phyloP scores from a whole-genome alignment of 2,888 invertebrate species.

The Cosmopolites sordidus region DNA sequence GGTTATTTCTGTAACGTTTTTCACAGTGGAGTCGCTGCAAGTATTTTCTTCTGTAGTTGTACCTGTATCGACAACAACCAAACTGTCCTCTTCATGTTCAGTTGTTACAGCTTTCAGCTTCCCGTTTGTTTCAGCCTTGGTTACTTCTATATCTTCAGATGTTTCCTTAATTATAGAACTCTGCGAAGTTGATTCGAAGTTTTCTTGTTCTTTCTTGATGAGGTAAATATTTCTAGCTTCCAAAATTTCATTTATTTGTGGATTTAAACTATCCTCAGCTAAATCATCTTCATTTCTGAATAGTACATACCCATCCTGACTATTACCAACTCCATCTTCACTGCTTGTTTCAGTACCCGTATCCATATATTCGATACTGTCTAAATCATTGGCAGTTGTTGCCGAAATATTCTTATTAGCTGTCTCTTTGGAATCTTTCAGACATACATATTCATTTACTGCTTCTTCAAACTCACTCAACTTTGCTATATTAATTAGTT shows the following conservation, averaged over 20 bases:
- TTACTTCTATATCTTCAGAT: not conserved
- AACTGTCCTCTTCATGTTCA: conserved; percentile 58
- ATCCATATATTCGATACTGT: conserved; percentile 75
- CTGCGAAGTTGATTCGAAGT: not conserved
- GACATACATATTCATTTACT: conserved; percentile 16
- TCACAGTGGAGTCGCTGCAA: conserved; percentile 48
- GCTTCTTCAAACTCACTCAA: conserved; percentile 13
- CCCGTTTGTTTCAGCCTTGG: conserved; percentile 21
- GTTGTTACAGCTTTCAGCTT: conserved; percentile 10
- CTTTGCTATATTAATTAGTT: conserved; percentile 10
- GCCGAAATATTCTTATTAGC: conserved; percentile 39
- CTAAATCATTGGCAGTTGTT: conserved; percentile 38
- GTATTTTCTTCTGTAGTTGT: conserved; percentile 60
- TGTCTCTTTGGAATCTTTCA: conserved; percentile 12
- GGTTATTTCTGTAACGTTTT: conserved; percentile 42
- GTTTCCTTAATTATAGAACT: not conserved
- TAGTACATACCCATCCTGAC: conserved; percentile 64
- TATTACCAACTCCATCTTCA: conserved; percentile 56
- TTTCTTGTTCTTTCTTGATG: conserved; percentile 13
- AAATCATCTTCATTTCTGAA: conserved; percentile 55
- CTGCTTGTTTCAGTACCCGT: conserved; percentile 78
- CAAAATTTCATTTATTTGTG: conserved; percentile 35
- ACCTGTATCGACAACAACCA: conserved; percentile 53
- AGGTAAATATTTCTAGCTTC: conserved; percentile 30
- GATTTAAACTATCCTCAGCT: conserved; percentile 44